A percentile compares a stretch with the other conserved stretches of the same genome.
These are phyloP conservation scores for Holacanthella duospinosa DNA, from an alignment of 2,888 invertebrate genomes.

Conservation along the genomic window DNA sequence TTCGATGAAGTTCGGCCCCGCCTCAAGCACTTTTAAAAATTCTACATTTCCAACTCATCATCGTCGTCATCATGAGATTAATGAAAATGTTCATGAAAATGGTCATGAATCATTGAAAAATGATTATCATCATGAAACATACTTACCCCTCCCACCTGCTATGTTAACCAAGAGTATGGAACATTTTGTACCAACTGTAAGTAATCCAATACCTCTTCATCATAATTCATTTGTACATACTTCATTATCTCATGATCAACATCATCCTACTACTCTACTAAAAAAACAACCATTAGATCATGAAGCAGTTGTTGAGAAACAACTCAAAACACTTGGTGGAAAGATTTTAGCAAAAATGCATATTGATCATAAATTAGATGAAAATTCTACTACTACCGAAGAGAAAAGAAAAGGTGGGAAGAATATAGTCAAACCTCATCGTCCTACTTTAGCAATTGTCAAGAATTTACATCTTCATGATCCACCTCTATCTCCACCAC, in stretches of 20 bases:
- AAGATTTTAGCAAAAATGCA: constrained; percentile 30
- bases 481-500: neutral
- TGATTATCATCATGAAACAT: neutral
- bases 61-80: neutral
- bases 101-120: neutral
- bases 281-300: constrained; percentile 6
- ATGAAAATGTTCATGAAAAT: neutral
- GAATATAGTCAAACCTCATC: constrained; percentile 4
- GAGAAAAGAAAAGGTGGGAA: neutral
- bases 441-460: constrained; percentile 28
- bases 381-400: constrained; percentile 7
- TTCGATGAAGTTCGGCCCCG: neutral
- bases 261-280: neutral
- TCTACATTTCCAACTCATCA: neutral
- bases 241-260: neutral
- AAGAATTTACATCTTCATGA: constrained; percentile 18
- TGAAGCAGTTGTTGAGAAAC: constrained; percentile 12
- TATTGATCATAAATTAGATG: constrained; percentile 20
- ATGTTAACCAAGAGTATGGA: neutral
- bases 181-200: neutral
- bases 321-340: constrained; percentile 25
- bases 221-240: neutral
- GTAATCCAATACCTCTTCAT: neutral
- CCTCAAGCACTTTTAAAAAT: neutral
- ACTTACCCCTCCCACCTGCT: neutral